These are phyloP conservation scores for Hydropsyche betteni DNA, from an alignment of 2,888 invertebrate genomes.

Conservation along the genomic window DNA sequence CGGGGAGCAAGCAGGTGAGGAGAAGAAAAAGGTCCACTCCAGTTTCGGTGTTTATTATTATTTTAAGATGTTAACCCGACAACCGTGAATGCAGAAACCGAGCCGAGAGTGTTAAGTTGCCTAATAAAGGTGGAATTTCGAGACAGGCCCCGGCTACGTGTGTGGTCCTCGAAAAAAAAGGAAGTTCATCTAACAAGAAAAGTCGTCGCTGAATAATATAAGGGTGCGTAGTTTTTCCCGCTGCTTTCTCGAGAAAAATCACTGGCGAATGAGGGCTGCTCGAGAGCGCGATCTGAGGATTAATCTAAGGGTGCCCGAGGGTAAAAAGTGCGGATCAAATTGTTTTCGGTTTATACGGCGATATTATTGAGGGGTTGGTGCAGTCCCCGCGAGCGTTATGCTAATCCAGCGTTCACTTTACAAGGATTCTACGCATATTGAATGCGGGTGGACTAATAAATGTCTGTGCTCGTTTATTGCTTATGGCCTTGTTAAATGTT, in stretches of 20 bases:
- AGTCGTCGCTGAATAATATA: no score
- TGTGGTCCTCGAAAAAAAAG: constrained; percentile 40
- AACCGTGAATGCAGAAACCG: constrained; percentile 44
- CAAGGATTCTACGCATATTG: no score
- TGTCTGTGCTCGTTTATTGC: no score
- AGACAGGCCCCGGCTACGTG: constrained; percentile 39
- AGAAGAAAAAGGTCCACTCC: constrained; percentile 35
- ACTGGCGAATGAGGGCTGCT: no score
- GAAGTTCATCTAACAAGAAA: no score
- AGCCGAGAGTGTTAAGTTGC: constrained; percentile 44
- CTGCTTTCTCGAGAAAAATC: no score
- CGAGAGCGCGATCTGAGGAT: constrained; percentile 33
- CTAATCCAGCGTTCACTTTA: constrained; percentile 26
- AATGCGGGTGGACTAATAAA: no score
- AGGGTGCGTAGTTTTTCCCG: no score
- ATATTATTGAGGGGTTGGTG: constrained; percentile 29
- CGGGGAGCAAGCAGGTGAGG: constrained; percentile 40
- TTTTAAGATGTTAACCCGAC: constrained; percentile 46
- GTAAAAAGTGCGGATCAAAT: constrained; percentile 47
- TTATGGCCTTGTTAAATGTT: no score
- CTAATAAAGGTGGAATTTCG: constrained; percentile 48
- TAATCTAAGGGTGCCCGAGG: constrained; percentile 36
- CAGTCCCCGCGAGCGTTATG: constrained; percentile 41
- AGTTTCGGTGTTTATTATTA: constrained; percentile 48
- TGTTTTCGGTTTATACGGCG: constrained; percentile 47